Base-by-base conservation (phyloP, 1,140 invertebrate genomes). In the Microplitis demolitor region DNA sequence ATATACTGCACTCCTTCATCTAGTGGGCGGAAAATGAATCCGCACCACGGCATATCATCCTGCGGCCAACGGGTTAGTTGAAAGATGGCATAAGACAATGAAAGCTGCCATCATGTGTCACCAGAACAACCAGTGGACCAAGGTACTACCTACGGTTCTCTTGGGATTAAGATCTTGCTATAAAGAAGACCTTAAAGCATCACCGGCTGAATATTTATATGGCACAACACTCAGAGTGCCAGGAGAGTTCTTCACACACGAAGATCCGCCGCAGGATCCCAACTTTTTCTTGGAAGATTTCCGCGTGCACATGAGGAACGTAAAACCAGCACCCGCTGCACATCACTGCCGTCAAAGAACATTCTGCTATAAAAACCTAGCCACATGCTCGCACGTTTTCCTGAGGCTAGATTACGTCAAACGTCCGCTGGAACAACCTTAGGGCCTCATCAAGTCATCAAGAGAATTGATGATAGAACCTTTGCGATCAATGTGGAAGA, bases 41-140 rank as follows among this genome's bases (percentile, higher is more conserved):
- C 62, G 62, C 4, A 64, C 62, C 2, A 64, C 62, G 3, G 33
- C 62, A 11, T 64, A 64, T 33, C 34, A 64, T 11, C 68, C 85
- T 87, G 64, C 84, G 83, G 5, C 68, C 72, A 87, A 87, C 67
- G 85, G 86, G 0, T 79, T 86, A 75, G 76, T 88, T 3, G 85
- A 88, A 68, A 70, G 86, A 2, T 80, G 82, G 51, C 86, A 88
- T 69, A 73, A 86, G 0, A 74, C 78, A 11, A 66, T 88, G 4
- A 87, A 88, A 75, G 78, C 79, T 9, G 80, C 83, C 3, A 78
- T 85, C 0, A 81, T 75, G 64, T 79, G 78, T 33, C 39, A 66
- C 39, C 78, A 80, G 58, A 1, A 66, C 39, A 24, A 33, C 68
- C 4, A 31, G 3, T 88, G 87, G 85, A 69, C 74, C 1, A 74